These are phyloP conservation scores for Lanistes nyassanus DNA, from an alignment of 1,140 invertebrate species.

Conservation along the genomic window DNA sequence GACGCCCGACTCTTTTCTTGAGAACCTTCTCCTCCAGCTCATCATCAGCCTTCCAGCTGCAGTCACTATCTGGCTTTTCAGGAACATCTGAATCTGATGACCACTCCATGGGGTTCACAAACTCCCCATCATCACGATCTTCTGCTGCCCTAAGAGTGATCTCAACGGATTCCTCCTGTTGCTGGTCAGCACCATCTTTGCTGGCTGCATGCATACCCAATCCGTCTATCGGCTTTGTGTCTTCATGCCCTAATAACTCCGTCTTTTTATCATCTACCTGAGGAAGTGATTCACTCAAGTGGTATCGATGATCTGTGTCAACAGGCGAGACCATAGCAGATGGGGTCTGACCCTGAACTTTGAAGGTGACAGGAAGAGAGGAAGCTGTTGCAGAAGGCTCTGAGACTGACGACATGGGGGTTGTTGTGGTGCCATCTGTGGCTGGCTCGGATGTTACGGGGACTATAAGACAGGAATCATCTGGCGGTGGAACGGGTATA, in stretches of 20 bases:
- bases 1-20: not conserved
- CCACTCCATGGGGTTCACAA: constrained; percentile 10
- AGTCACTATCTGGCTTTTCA: not conserved
- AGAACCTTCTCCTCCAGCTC: not conserved
- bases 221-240: too few relatives aligned
- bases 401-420: too few relatives aligned
- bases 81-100: constrained; percentile 9
- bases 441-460: not conserved
- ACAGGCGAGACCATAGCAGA: too few relatives aligned
- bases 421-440: not conserved
- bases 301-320: too few relatives aligned
- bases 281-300: too few relatives aligned
- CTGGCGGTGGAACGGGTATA: constrained; percentile 16
- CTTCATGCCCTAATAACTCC: too few relatives aligned
- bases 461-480: constrained; percentile 10
- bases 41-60: constrained; percentile 12
- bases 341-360: too few relatives aligned
- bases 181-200: not conserved
- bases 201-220: too few relatives aligned
- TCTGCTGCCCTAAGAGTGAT: not conserved
- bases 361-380: too few relatives aligned
- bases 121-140: not conserved
- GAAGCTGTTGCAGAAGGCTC: too few relatives aligned
- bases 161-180: not conserved
- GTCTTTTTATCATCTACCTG: too few relatives aligned